Conservation (phyloP, 2,888 invertebrate genomes). For the Odontothrips loti region DNA sequence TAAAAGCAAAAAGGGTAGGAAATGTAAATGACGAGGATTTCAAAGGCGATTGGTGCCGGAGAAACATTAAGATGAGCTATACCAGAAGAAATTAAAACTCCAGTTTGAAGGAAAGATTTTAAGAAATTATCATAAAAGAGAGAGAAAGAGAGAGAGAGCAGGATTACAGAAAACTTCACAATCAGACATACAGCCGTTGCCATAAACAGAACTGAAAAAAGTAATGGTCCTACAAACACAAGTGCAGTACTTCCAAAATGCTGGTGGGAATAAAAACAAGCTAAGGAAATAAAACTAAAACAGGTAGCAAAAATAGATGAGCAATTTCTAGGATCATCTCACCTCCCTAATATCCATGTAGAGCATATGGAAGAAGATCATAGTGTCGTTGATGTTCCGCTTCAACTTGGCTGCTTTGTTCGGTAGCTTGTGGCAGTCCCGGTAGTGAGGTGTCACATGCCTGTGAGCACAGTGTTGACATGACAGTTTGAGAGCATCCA, state of each 20-base stretch:
- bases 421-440: slow-evolving; percentile 46
- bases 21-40: too few species aligned
- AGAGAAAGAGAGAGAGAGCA: too few species aligned
- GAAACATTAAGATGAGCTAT: too few species aligned
- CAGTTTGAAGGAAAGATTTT: too few species aligned
- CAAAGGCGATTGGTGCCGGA: too few species aligned
- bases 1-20: slow-evolving; percentile 32
- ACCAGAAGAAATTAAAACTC: too few species aligned
- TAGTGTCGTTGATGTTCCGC: slow-evolving; percentile 46
- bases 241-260: slow-evolving; percentile 27
- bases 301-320: slow-evolving; percentile 9
- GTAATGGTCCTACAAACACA: neutral
- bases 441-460: slow-evolving; percentile 45
- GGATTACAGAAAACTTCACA: neutral
- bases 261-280: neutral
- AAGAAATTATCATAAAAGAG: slow-evolving; percentile 29
- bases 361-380: slow-evolving; percentile 47
- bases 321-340: slow-evolving; percentile 36
- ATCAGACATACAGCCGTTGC: neutral
- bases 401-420: slow-evolving; percentile 46
- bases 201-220: slow-evolving; percentile 10
- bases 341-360: slow-evolving; percentile 47
- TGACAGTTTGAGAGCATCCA: slow-evolving; percentile 18
- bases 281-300: neutral
- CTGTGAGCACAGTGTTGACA: slow-evolving; percentile 40